These are phyloP conservation scores for Clunio marinus DNA, from an alignment of 2,888 invertebrate species.

Conservation along the genomic window DNA sequence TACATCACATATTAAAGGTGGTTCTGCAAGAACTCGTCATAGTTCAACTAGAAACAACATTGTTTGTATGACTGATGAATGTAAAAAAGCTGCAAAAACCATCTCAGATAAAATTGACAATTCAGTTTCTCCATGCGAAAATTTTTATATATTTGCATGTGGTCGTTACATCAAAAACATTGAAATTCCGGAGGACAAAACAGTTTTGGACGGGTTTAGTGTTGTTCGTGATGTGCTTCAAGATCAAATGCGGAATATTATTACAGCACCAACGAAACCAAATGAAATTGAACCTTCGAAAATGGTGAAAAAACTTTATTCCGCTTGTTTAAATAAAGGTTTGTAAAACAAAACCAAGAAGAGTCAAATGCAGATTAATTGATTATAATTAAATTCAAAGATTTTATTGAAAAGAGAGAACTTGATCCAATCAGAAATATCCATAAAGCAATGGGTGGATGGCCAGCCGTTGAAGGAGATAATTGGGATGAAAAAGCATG, in stretches of 20 bases:
- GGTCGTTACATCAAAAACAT: conserved; percentile 65
- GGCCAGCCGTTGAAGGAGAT: conserved; percentile 83
- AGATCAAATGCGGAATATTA: conserved; percentile 50
- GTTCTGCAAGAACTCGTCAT: no score
- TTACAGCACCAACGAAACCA: conserved; percentile 47
- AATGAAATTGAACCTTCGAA: conserved; percentile 50
- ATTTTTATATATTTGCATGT: conserved; percentile 73
- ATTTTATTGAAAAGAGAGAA: conserved; percentile 70
- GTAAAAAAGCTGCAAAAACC: conserved; percentile 1
- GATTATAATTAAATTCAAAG: conserved; percentile 14
- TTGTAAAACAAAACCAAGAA: no score
- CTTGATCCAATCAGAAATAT: conserved; percentile 67
- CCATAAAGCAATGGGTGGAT: conserved; percentile 77
- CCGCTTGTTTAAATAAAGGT: conserved; percentile 53
- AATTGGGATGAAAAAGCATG: conserved; percentile 68
- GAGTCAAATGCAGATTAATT: no score
- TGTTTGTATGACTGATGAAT: conserved; percentile 21
- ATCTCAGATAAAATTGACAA: conserved; percentile 20
- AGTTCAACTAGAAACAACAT: no score
- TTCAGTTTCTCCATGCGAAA: conserved; percentile 61
- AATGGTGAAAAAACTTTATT: conserved; percentile 51
- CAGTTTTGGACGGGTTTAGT: conserved; percentile 50
- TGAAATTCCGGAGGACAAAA: conserved; percentile 66
- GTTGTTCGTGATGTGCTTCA: conserved; percentile 51
- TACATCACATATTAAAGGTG: no score